phyloP scores from a whole-genome alignment of 2,888 invertebrate genomes.

The Ptychoptera albimana region DNA sequence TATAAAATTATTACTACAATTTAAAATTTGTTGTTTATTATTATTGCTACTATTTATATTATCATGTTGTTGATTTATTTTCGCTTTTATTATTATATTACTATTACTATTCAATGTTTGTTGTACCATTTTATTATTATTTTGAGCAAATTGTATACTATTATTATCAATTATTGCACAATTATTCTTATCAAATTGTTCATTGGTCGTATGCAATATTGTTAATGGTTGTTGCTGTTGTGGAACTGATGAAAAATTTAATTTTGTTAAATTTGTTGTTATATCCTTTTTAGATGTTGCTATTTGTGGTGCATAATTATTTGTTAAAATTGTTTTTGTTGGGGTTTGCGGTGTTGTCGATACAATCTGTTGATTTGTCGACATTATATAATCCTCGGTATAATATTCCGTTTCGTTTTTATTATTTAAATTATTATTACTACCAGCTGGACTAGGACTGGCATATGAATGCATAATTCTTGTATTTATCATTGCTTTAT shows the following conservation, averaged over 20 bases:
- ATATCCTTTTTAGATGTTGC: constrained; percentile 19
- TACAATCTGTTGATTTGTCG: too few species aligned
- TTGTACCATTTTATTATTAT: neutral
- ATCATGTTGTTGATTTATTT: too few species aligned
- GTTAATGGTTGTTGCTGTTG: constrained; percentile 1
- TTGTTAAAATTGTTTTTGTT: neutral
- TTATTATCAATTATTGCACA: neutral
- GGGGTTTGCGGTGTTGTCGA: neutral
- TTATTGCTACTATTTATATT: too few species aligned
- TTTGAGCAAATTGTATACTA: neutral
- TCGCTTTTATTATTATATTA: neutral
- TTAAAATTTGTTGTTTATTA: too few species aligned
- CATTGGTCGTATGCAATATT: neutral
- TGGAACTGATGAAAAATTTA: constrained; percentile 14
- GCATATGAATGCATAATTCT: constrained; percentile 10
- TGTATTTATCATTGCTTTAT: constrained; percentile 6
- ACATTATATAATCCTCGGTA: too few species aligned
- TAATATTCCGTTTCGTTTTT: too few species aligned
- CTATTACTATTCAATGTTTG: neutral
- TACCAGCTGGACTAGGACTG: constrained; percentile 1
- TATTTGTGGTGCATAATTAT: constrained; percentile 9
- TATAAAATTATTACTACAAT: neutral
- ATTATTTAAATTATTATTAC: too few species aligned
- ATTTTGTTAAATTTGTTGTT: constrained; percentile 20
- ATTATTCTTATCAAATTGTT: neutral